Base-by-base conservation (phyloP, 2,797 vertebrate genomes). In the Pteronotus mesoamericanus region DNA sequence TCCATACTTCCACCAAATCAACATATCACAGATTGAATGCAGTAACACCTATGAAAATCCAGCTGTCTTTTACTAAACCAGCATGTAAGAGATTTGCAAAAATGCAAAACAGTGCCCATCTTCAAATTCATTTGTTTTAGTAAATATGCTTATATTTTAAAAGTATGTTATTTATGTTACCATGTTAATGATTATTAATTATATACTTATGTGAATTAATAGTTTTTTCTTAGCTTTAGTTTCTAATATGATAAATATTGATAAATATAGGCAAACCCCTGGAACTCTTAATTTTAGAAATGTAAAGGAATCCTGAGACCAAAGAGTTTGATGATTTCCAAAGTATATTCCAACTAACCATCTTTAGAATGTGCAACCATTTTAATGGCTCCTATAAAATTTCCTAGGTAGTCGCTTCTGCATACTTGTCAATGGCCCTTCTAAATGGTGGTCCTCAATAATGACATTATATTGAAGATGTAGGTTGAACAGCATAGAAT, bases 31-130 rank as follows among this genome's bases (percentile, higher is more conserved):
- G 77, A 90, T 66, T 66, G 39, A 92, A 75, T 87, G 44, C n/a
- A 80, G 18, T 77, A 46, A 44, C 59, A 85, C 29, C 6, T 51
- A 72, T 59, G 88, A 91, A 34, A 94, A 92, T 86, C 21, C 37
- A 80, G 37, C 24, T 72, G 15, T 89, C 42, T 95, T 88, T 94
- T 61, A 34, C 64, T 83, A 90, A 94, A 79, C 37, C 7, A 96
- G 77, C 16, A 42, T 77, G 93, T 88, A 85, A 95, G 55, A 97
- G 42, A 71, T 86, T 86, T 96, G 51, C 2, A 86, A 88, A 94
- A 85, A 61, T 74, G 15, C 57, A 75, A 91, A 96, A 66, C 12
- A 93, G 77, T 86, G 51, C 32, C 10, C 22, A 1, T 80, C 26
- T 83, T 86, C 24, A 74, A 51, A 55, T 34, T 85, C 71, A 92